Conservation (phyloP, 1,140 invertebrate genomes). For the Diorhabda sublineata region DNA sequence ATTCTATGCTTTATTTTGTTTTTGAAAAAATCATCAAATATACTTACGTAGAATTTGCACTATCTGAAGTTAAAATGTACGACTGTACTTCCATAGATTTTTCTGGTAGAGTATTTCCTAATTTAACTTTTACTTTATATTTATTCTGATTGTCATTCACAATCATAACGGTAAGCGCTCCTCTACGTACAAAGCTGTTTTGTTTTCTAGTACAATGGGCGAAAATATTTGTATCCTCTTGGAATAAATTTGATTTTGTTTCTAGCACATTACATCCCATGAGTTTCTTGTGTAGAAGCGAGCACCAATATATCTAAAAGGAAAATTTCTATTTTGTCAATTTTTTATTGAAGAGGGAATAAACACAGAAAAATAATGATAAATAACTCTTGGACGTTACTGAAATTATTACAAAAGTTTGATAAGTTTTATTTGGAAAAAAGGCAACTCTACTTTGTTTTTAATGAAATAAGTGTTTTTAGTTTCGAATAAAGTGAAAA, state of each 20-base stretch:
- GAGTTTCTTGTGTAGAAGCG: slow-evolving; percentile 39
- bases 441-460: too few species aligned
- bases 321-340: background rate
- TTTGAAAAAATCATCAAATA: too few species aligned
- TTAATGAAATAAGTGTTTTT: too few species aligned
- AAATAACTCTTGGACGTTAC: background rate
- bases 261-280: slow-evolving; percentile 43
- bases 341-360: background rate
- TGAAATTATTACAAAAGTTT: background rate
- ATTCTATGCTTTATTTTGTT: too few species aligned
- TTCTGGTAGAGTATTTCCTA: slow-evolving; percentile 25
- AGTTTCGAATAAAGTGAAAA: too few species aligned
- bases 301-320: slow-evolving; percentile 42
- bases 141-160: slow-evolving; percentile 34
- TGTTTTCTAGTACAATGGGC: slow-evolving; percentile 41
- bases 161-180: slow-evolving; percentile 39
- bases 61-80: slow-evolving; percentile 36
- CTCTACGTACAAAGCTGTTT: slow-evolving; percentile 37
- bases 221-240: slow-evolving; percentile 25
- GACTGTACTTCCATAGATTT: slow-evolving; percentile 40
- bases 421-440: too few species aligned
- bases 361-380: background rate
- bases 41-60: slow-evolving; percentile 34
- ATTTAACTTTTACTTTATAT: slow-evolving; percentile 25
- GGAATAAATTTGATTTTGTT: slow-evolving; percentile 24